Evolutionary conservation across 2,888 invertebrate genomes (phyloP), one percentile per base, ranked within the genome.

Genomic region (Poecilus cupreus): DNA sequence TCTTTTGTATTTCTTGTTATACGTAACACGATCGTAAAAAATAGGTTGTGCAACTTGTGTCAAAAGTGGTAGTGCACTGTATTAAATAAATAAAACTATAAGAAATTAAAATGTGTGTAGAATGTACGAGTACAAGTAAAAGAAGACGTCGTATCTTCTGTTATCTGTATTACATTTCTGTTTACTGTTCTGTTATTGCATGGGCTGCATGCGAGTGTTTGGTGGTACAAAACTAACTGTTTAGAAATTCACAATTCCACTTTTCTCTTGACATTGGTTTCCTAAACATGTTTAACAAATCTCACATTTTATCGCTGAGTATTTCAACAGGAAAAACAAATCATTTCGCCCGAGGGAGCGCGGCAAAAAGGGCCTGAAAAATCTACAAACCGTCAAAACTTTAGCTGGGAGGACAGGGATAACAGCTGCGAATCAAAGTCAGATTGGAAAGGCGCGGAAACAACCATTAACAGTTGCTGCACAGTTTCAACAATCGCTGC

Each of bases 391-490:
- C 75, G 95, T 98, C 83, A 98, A 98, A 90, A 97, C 96, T 3
- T 90, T 98, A 76, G 96, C 97, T 0, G 96, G 96, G 1, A 91
- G 94, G 84, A 95, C 93, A 60, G 93, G 92, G 64, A 91, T 92
- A 81, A 91, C 92, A 83, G 90, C 92, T 0, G 91, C 92, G 10
- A 88, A 87, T 83, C 89, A 89, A 83, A 87, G 87, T 39, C 90
- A 90, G 85, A 85, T 89, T 16, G 91, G 91, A 11, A 93, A 93
- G 87, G 94, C 95, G 43, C 90, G 96, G 82, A 96, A 96, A 89
- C 96, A 97, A 86, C 96, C 97, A 10, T 93, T 97, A 87, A 98
- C 98, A 0, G 98, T 98, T 0, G 96, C 97, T 1, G 97, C 97
- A 11, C 98, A 98, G 90, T 98, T 98, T 89, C 96, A 97, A 89